A percentile compares a stretch with the other conserved stretches of the same genome.
Evolutionary conservation across 2,113 vertebrate species (phyloP).

Genomic region (mouse (Mus musculus)): GRCm39 chr7:127741001-127741500

Average conservation of each 20-base stretch:
- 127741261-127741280: neutral
- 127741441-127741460: conserved; percentile 86
- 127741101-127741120: conserved; percentile 90
- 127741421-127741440: conserved; percentile 90
- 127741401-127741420: conserved; percentile 85
- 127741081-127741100: conserved; percentile 89
- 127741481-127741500: conserved; percentile 83
- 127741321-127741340: neutral
- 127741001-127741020: neutral
- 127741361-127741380: conserved; percentile 86
- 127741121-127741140: conserved; percentile 88
- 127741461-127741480: conserved; percentile 87
- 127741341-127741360: conserved; percentile 58
- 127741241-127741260: neutral
- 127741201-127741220: neutral
- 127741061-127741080: neutral
- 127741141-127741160: conserved; percentile 87
- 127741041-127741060: neutral
- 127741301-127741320: neutral
- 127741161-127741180: conserved; percentile 80
- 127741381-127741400: conserved; percentile 84
- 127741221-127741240: neutral
- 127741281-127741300: neutral
- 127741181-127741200: neutral
- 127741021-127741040: too few relatives aligned